Conservation (phyloP, 2,797 vertebrate species). For the Sebastes diploproa region DNA sequence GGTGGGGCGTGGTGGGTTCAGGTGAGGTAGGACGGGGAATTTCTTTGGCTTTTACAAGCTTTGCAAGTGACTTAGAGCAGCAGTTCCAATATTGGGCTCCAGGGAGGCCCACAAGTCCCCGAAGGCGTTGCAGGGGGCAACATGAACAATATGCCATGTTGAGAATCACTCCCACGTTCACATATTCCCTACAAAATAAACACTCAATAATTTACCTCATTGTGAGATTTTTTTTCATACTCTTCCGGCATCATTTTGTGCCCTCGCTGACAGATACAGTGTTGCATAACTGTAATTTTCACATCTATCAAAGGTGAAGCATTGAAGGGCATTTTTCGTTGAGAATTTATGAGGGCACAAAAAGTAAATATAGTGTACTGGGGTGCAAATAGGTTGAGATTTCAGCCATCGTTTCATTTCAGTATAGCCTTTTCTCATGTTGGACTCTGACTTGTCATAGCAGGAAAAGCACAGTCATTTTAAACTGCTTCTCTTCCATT, state of each 20-base stretch:
- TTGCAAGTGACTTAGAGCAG: conserved; percentile 3
- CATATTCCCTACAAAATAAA: background rate
- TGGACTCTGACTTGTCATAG: background rate
- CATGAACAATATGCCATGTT: background rate
- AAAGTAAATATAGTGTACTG: background rate
- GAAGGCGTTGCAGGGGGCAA: background rate
- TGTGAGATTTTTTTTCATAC: background rate
- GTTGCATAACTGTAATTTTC: background rate
- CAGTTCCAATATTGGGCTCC: conserved; percentile 13
- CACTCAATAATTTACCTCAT: background rate
- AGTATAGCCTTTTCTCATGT: background rate
- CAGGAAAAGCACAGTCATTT: background rate
- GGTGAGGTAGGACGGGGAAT: conserved; percentile 13
- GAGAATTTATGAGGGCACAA: background rate
- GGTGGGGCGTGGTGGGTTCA: background rate
- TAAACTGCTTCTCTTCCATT: background rate
- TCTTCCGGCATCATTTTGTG: background rate
- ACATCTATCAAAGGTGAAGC: background rate
- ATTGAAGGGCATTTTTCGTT: background rate
- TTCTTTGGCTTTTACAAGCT: conserved; percentile 32
- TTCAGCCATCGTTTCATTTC: background rate
- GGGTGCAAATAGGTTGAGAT: background rate
- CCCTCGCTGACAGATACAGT: background rate
- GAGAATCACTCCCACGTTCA: background rate
- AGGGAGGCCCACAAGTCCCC: background rate